Conservation (phyloP, 64 coral and sea anemone genomes). For the Pocillopora damicornis region DNA sequence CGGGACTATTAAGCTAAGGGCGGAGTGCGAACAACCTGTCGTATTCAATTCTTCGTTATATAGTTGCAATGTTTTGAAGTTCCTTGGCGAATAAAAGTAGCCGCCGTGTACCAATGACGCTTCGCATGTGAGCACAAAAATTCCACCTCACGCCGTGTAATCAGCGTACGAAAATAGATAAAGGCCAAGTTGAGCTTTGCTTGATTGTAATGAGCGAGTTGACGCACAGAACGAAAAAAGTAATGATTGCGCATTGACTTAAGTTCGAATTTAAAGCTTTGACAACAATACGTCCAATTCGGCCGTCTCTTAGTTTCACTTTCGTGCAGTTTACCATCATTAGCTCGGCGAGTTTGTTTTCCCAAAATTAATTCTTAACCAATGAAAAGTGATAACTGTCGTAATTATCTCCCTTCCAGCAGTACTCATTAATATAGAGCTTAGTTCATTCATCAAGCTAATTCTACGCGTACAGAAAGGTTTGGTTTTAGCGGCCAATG, state of each 20-base stretch:
- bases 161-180: not conserved
- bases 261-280: conserved; percentile 4
- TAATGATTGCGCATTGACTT: conserved; percentile 2
- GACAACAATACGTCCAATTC: conserved; percentile 57
- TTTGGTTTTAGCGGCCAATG: conserved; percentile 64
- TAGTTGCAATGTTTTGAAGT: conserved; percentile 31
- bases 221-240: not conserved
- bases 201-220: conserved; percentile 17
- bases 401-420: conserved; percentile 77
- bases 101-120: not conserved
- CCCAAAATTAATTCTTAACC: conserved; percentile 67
- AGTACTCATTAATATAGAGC: conserved; percentile 77
- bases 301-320: conserved; percentile 33
- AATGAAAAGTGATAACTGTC: conserved; percentile 74
- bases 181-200: not conserved
- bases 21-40: conserved; percentile 22
- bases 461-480: conserved; percentile 81
- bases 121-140: conserved; percentile 25
- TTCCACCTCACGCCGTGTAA: conserved; percentile 33
- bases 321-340: conserved; percentile 77
- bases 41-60: conserved; percentile 28
- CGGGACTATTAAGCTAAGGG: conserved; percentile 10
- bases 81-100: conserved; percentile 14
- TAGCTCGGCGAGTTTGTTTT: conserved; percentile 86
- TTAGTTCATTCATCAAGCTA: conserved; percentile 81